A percentile compares a stretch with the other conserved stretches of the same genome.
These are phyloP conservation scores for Therioaphis trifolii DNA, from an alignment of 2,888 invertebrate genomes.

Conservation along the genomic window DNA sequence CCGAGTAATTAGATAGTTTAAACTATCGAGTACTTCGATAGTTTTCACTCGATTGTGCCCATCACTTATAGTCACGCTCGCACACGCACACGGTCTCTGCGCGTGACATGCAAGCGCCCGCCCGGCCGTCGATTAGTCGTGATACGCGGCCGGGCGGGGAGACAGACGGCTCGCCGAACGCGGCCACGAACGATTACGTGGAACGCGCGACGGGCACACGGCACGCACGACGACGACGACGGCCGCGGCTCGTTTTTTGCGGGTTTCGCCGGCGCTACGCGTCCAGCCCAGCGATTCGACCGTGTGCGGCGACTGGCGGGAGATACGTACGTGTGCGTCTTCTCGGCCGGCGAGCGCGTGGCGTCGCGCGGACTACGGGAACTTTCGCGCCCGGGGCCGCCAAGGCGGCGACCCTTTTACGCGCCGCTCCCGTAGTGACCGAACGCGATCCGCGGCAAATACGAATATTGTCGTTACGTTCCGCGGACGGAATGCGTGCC, in stretches of 20 bases:
- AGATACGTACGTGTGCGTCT: neutral
- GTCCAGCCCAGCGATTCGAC: neutral
- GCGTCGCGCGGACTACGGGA: neutral
- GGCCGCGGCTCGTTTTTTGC: fast-evolving
- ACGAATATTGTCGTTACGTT: too few relatives aligned
- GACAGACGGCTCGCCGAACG: slow-evolving; percentile 5
- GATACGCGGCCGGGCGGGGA: neutral
- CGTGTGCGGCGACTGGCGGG: neutral
- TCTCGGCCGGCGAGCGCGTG: neutral
- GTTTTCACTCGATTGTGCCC: too few relatives aligned
- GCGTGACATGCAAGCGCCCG: too few relatives aligned
- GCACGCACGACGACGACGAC: too few relatives aligned
- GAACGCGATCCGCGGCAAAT: too few relatives aligned
- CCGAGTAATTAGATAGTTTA: too few relatives aligned
- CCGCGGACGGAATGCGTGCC: too few relatives aligned
- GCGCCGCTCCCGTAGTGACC: too few relatives aligned
- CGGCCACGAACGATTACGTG: slow-evolving; percentile 41
- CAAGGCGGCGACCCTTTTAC: neutral
- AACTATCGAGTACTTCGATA: too few relatives aligned
- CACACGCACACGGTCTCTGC: slow-evolving; percentile 23
- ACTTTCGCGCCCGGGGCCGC: neutral
- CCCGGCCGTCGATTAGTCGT: neutral
- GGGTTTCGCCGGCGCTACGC: neutral
- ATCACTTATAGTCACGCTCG: slow-evolving; percentile 10
- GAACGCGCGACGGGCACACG: slow-evolving; percentile 21